A percentile compares a stretch with the other conserved stretches of the same genome.
Evolutionary conservation across 2,888 invertebrate genomes (phyloP).

Genomic region (Hirtodrosophila duncani): DNA sequence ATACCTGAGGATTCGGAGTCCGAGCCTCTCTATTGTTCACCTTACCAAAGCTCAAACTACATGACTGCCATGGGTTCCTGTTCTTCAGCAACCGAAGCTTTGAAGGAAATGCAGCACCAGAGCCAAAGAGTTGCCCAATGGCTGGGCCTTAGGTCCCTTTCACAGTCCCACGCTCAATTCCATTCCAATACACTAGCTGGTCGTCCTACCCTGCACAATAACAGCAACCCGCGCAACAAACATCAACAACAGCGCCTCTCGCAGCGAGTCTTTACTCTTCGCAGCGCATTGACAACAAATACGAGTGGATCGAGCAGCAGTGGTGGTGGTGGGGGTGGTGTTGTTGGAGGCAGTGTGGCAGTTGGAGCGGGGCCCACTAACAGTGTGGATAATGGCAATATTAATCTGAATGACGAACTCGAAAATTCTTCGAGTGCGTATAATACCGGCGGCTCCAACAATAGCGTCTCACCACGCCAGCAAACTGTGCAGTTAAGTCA

Average conservation of each 20-base stretch:
- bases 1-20: conserved; percentile 82
- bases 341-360: too few species aligned
- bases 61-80: conserved; percentile 58
- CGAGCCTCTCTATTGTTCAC: conserved; percentile 83
- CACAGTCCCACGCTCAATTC: conserved; percentile 14
- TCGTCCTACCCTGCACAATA: conserved; percentile 19
- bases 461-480: conserved; percentile 80
- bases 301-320: conserved; percentile 66
- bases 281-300: conserved; percentile 61
- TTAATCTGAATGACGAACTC: conserved; percentile 79
- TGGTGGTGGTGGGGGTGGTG: too few species aligned
- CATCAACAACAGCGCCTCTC: conserved; percentile 25
- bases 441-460: conserved; percentile 87
- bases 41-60: conserved; percentile 79
- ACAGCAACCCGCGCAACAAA: conserved; percentile 1
- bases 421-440: conserved; percentile 85
- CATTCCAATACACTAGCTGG: conserved; percentile 29
- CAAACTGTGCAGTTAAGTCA: too few species aligned
- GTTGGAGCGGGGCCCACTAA: too few species aligned
- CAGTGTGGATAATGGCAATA: conserved; percentile 19
- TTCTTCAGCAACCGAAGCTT: conserved; percentile 40
- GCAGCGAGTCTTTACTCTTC: conserved; percentile 56
- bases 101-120: conserved; percentile 68
- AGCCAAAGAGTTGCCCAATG: conserved; percentile 74
- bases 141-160: conserved; percentile 68